Percentiles rank a stretch among this genome's conserved stretches.
Conservation (phyloP, 2,797 vertebrate species). For the Scolopax rusticola region DNA sequence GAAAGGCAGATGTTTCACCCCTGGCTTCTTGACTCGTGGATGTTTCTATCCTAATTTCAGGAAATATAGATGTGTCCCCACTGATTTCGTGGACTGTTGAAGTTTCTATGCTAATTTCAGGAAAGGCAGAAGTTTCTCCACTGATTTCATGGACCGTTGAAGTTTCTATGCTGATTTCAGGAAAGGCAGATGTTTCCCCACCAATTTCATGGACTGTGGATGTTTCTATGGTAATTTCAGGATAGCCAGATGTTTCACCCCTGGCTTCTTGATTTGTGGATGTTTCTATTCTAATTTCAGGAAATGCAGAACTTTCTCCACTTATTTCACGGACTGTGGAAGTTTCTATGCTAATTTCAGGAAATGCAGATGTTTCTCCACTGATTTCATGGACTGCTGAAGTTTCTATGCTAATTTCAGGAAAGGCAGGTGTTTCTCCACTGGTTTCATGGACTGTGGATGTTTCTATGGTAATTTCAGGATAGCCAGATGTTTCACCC, state of each 20-base stretch:
- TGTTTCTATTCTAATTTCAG: constrained; percentile 66
- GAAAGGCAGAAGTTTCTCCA: constrained; percentile 21
- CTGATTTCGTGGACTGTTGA: constrained; percentile 60
- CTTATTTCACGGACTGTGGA: neutral
- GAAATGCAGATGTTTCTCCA: neutral
- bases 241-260: constrained; percentile 7
- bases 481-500: constrained; percentile 25
- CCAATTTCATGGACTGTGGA: neutral
- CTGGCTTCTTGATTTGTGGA: constrained; percentile 57
- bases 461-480: constrained; percentile 14
- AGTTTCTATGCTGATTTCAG: neutral
- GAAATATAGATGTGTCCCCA: constrained; percentile 75
- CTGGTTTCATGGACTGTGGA: neutral
- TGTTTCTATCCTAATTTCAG: constrained; percentile 34
- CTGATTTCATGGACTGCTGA: constrained; percentile 6
- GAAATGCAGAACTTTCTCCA: neutral
- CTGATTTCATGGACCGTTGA: neutral
- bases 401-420: constrained; percentile 48
- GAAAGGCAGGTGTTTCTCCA: neutral
- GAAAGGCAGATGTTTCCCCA: neutral
- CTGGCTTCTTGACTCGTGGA: constrained; percentile 53
- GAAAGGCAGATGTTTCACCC: constrained; percentile 43
- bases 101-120: constrained; percentile 78
- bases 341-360: neutral
- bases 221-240: neutral